Evolutionary conservation across 2,797 vertebrate species (phyloP), one percentile per base, ranked within the genome.

Genomic region (Benthosema pterotum): DNA sequence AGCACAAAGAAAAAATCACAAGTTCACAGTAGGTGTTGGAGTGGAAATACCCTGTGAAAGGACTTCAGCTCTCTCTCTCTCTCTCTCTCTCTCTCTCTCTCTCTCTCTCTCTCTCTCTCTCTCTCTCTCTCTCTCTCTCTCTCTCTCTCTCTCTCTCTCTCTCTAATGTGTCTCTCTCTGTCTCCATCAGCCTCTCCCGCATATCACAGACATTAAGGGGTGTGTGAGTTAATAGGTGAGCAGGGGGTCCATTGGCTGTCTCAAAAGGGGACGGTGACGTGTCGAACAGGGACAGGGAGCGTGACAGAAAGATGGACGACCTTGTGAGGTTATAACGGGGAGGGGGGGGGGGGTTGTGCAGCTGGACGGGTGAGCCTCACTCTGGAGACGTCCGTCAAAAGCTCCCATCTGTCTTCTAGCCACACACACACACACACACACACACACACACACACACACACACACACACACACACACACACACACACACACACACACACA

Each of bases 31-130:
- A 12, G 52, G 72, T 76, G 65, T 65, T 63, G 66, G 63, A 22
- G 49, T 45, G 77, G 83, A 65, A 72, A 88, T 65, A 64, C 77
- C 78, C 79, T 15, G 48, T 52, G 51, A 12, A 65, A 18, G 67
- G 51, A 75, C 70, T 17, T 65, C 18, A 58, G 7, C 17, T 19
- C 19, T 57, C 52, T 72, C 65, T 49, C 72, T 53, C 11, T 54
- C 55, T 66, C 78, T 70, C 72, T 67, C 72, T 68, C n/a, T n/a
- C n/a, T n/a, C n/a, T n/a, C n/a, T n/a, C n/a, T n/a, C n/a, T n/a
- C n/a, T n/a, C n/a, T n/a, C n/a, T n/a, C n/a, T n/a, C n/a, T n/a
- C n/a, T n/a, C n/a, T n/a, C n/a, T n/a, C n/a, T 38, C 32, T 9
- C 8, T 38, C 32, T 7, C 7, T 9, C 32, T 38, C 32, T 38